These are phyloP conservation scores for Bucorvus abyssinicus DNA, from an alignment of 2,797 vertebrate genomes.

Conservation along the genomic window DNA sequence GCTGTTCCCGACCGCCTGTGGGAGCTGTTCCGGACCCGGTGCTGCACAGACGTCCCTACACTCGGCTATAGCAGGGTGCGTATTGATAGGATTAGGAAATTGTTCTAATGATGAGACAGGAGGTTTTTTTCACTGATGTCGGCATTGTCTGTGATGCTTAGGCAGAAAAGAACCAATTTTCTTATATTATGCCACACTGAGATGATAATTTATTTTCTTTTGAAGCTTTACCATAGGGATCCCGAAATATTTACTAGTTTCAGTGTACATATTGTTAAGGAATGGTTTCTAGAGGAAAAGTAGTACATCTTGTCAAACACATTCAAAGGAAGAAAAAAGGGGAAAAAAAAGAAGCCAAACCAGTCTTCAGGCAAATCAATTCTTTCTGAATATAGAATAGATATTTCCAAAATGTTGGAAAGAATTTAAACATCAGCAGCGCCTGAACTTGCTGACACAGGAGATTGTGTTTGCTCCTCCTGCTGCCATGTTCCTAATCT, in stretches of 20 bases:
- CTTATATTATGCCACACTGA: neutral
- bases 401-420: neutral
- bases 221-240: neutral
- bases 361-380: neutral
- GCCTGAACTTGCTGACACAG: neutral
- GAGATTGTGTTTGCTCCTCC: neutral
- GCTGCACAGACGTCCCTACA: neutral
- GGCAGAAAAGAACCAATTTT: neutral
- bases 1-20: neutral
- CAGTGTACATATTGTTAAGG: neutral
- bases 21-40: conserved; percentile 31
- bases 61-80: neutral
- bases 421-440: neutral
- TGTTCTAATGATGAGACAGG: neutral
- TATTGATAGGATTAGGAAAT: neutral
- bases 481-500: neutral
- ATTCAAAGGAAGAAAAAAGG: neutral
- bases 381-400: neutral
- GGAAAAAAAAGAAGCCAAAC: neutral
- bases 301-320: neutral
- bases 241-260: neutral
- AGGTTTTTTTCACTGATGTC: neutral
- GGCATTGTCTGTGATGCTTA: accelerated
- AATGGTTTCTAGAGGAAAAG: neutral
- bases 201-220: neutral